Percentiles rank a stretch among this genome's conserved stretches.
These are phyloP conservation scores for Drosophila funebris DNA, from an alignment of 1,140 invertebrate genomes.

Conservation along the genomic window DNA sequence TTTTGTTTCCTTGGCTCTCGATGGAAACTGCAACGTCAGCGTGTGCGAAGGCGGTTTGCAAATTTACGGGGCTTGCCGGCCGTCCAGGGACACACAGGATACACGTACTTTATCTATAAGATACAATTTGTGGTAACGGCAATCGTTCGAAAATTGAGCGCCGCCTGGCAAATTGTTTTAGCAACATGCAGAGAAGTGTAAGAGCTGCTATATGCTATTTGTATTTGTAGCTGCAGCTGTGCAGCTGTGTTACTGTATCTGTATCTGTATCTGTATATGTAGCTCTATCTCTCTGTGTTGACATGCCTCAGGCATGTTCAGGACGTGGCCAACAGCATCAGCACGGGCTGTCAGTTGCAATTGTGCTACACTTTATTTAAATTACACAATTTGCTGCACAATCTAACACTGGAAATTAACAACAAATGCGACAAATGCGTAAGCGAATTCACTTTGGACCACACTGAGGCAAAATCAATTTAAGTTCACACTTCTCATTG, in stretches of 20 bases:
- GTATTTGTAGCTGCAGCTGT: slow-evolving; percentile 21
- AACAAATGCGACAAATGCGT: slow-evolving; percentile 35
- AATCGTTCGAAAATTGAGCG: slow-evolving; percentile 53
- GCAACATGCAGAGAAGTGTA: slow-evolving; percentile 34
- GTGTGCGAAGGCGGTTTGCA: slow-evolving; percentile 41
- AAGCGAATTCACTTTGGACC: background rate
- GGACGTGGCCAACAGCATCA: slow-evolving; percentile 8
- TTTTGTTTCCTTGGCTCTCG: background rate
- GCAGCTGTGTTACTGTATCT: no score
- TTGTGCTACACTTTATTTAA: slow-evolving; percentile 63
- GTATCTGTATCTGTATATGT: slow-evolving; percentile 9
- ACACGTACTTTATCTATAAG: slow-evolving; percentile 31
- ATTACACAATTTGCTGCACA: slow-evolving; percentile 67
- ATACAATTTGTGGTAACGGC: slow-evolving; percentile 24
- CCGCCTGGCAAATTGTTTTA: slow-evolving; percentile 57
- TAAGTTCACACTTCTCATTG: background rate
- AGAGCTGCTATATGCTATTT: background rate
- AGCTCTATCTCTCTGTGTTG: slow-evolving; percentile 25
- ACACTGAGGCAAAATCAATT: slow-evolving; percentile 45
- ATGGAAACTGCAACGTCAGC: slow-evolving; percentile 24
- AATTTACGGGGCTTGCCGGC: slow-evolving; percentile 40
- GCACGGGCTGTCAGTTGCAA: slow-evolving; percentile 33
- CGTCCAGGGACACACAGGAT: slow-evolving; percentile 18
- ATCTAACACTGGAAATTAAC: slow-evolving; percentile 59
- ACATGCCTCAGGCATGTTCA: slow-evolving; percentile 34